Evolutionary conservation across 2,797 vertebrate species (phyloP), one percentile per base, ranked within the genome.

Genomic region (Lagodon rhomboides): DNA sequence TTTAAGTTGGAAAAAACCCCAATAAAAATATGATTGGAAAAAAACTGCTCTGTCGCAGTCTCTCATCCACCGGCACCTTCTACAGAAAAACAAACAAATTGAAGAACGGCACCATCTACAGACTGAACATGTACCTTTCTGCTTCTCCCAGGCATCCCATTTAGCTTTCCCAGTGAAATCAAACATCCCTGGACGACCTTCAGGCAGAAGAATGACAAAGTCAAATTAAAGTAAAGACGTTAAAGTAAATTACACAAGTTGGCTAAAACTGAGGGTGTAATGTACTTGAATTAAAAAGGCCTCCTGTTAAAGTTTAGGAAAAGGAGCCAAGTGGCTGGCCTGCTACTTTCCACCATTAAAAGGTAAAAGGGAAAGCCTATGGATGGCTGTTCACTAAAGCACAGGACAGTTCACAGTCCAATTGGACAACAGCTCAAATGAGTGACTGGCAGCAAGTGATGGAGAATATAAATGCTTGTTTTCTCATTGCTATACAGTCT

Each of bases 141-240:
- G 90, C 16, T 88, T 84, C 12, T 93, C 94, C 98, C 98, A 99
- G 59, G 96, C 95, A 61, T 99, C 97, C 98, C 98, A 99, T 85
- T 98, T 99, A 56, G 96, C 96, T 92, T 99, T 99, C 56, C 98
- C 98, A 84, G 97, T 96, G 85, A 98, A 96, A 85, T 99, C 98
- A 53, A 98, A 67, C 94, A 98, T 95, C 25, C 98, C 97, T 0
- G 98, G 98, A 23, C 97, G 96, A 12, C 92, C 98, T 99, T 17
- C 20, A 75, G 43, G 30, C 1, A 66, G 1, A 67, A 43, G 43
- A 71, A 22, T 23, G 9, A 75, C 3, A 79, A 12, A 65, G 16
- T 43, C 34, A 67, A 1, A 13, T 20, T 12, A 2, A 41, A 73
- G 11, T 22, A n/a, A 59, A 65, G 12, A 55, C 12, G 15, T 20